Evolutionary conservation across 2,113 vertebrate genomes (phyloP).

Genomic region (Opisthocomus hoazin): DNA sequence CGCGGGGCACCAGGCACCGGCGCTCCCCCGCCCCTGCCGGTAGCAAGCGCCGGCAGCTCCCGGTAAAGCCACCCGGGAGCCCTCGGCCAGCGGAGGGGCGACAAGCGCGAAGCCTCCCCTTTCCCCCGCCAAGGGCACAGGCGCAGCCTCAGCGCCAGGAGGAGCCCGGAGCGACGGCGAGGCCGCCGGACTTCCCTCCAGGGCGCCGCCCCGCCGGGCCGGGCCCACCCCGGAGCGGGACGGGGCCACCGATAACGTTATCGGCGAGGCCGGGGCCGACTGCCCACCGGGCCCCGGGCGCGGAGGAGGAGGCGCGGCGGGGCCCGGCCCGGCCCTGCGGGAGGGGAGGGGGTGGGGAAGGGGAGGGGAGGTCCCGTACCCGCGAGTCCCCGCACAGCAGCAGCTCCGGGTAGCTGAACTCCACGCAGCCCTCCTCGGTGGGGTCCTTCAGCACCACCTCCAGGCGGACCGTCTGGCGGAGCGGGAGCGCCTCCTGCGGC

Average conservation of each 20-base stretch:
- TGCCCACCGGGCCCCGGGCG: not conserved
- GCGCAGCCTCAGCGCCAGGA: not conserved
- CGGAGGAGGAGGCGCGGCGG: not conserved
- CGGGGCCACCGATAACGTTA: not conserved
- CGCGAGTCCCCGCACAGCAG: slow-evolving; percentile 76
- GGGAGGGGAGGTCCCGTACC: slow-evolving; percentile 56
- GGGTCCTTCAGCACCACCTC: slow-evolving; percentile 88
- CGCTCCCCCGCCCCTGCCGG: not conserved
- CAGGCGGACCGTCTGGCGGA: slow-evolving; percentile 82
- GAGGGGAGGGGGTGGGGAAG: not conserved
- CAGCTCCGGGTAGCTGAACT: slow-evolving; percentile 95
- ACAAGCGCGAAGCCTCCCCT: not conserved
- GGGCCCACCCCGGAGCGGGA: not conserved
- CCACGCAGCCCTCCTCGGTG: slow-evolving; percentile 87
- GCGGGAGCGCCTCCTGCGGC: slow-evolving; percentile 65
- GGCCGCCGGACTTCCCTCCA: not conserved
- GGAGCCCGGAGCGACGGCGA: not conserved
- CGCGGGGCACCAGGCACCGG: not conserved
- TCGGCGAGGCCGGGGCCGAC: not conserved
- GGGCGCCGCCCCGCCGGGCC: not conserved
- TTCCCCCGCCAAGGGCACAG: not conserved
- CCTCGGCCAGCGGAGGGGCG: not conserved
- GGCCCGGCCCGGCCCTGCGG: not conserved
- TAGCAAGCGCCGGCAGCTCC: not conserved
- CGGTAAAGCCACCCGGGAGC: not conserved